Evolutionary conservation across 2,888 invertebrate species (phyloP), one percentile per base, ranked within the genome.

Genomic region (Arenicola marina): DNA sequence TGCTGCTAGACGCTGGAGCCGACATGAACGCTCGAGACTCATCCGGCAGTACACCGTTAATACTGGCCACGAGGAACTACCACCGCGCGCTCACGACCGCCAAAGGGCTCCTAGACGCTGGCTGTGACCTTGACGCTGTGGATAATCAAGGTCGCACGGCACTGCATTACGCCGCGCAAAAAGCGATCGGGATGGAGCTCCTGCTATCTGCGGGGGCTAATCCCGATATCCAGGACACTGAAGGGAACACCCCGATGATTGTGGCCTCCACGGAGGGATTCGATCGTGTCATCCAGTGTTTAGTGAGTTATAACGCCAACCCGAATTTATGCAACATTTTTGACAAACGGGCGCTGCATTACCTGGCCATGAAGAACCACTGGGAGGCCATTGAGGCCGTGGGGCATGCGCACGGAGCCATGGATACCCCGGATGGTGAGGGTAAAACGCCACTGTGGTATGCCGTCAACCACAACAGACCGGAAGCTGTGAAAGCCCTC

Each of bases 81-180:
- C 45, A 53, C n/a, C 29, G 45, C 11, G 33, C 63, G 2, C 31
- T 60, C 38, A 51, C 28, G 18, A 56, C 38, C 31, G 48, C 66
- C 21, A 45, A 60, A 54, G 45, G 38, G 26, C 53, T 68, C 4
- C 31, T 66, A 18, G 44, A 60, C 18, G 56, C 57, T n/a, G 46
- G 34, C 4, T 54, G 58, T 24, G 31, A 75, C 53, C 59, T 77
- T 2, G 69, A 79, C 62, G 60, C 57, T 4, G 60, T 56, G 11
- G 75, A 80, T 58, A 62, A 76, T 56, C 72, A 85, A 68, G 87
- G 78, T 59, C 84, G 85, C 76, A 85, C 85, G 51, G 86, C 87
- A 4, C 79, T 88, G 44, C 85, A 86, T 69, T 78, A 77, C 56
- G 74, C 76, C 24, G 69, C 77, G 51, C 75, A 76, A 43, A 76